Percentiles rank a stretch among this genome's conserved stretches.
Evolutionary conservation across 2,113 vertebrate genomes (phyloP).

Genomic region (Pseudopipra pipra): DNA sequence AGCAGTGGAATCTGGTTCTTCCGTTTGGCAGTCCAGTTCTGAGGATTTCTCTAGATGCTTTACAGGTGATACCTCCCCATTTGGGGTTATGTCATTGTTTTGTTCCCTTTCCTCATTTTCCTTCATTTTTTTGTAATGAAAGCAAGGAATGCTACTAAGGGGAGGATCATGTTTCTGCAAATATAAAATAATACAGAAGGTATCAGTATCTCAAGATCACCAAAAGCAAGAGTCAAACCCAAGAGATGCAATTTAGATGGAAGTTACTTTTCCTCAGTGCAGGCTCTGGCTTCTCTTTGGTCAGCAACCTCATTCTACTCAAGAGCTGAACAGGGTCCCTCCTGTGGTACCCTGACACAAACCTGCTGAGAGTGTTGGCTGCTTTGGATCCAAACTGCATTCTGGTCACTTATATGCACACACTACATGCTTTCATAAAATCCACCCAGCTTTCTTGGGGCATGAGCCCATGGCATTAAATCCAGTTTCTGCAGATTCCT

Average conservation of each 20-base stretch:
- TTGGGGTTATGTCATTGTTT: slow-evolving; percentile 81
- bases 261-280: neutral
- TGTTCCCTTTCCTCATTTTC: slow-evolving; percentile 90
- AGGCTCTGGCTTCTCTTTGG: neutral
- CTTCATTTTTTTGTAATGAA: slow-evolving; percentile 98
- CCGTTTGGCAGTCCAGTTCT: slow-evolving; percentile 72
- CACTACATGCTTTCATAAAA: neutral
- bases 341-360: neutral
- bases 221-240: neutral
- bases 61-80: slow-evolving; percentile 73
- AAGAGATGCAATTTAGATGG: neutral
- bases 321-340: neutral
- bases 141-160: slow-evolving; percentile 95
- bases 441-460: neutral
- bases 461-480: neutral
- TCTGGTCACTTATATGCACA: neutral
- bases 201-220: neutral
- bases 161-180: slow-evolving; percentile 97
- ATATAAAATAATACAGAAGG: neutral
- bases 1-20: slow-evolving; percentile 80
- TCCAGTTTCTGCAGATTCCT: neutral
- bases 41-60: slow-evolving; percentile 72
- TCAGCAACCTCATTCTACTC: neutral
- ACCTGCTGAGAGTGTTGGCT: neutral
- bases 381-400: neutral